Evolutionary conservation across 2,888 invertebrate species (phyloP).

Genomic region (Oligia strigilis): DNA sequence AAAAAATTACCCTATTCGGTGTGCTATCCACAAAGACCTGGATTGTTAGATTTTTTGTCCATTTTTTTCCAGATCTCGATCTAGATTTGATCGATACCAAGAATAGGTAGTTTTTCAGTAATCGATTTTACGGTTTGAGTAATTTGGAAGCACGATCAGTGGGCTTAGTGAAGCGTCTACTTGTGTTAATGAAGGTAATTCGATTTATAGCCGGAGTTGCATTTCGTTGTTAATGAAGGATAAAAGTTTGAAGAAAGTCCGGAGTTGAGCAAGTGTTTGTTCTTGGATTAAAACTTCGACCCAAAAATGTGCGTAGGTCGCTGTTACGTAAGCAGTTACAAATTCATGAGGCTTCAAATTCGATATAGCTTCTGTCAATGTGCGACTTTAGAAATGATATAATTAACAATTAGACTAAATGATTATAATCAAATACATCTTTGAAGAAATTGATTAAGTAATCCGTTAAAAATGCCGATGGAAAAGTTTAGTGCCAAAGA

Average conservation of each 20-base stretch:
- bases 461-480: constrained; percentile 5
- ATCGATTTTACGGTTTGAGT: constrained; percentile 47
- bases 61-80: constrained; percentile 27
- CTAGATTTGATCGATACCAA: constrained; percentile 49
- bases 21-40: constrained; percentile 67
- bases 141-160: constrained; percentile 50
- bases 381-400: neutral
- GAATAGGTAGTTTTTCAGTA: constrained; percentile 23
- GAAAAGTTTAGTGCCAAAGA: constrained; percentile 7
- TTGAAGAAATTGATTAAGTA: neutral
- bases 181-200: constrained; percentile 62
- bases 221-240: constrained; percentile 54
- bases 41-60: constrained; percentile 36
- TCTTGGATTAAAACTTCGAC: constrained; percentile 42
- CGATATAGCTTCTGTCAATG: neutral
- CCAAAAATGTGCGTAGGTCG: constrained; percentile 44
- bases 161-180: constrained; percentile 47
- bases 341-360: neutral
- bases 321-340: constrained; percentile 11
- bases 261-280: constrained; percentile 48
- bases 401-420: neutral
- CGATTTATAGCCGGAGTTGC: constrained; percentile 51
- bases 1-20: constrained; percentile 75
- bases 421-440: neutral
- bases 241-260: constrained; percentile 31